These are phyloP conservation scores for Mobula birostris DNA, from an alignment of 2,113 vertebrate genomes.

Conservation along the genomic window DNA sequence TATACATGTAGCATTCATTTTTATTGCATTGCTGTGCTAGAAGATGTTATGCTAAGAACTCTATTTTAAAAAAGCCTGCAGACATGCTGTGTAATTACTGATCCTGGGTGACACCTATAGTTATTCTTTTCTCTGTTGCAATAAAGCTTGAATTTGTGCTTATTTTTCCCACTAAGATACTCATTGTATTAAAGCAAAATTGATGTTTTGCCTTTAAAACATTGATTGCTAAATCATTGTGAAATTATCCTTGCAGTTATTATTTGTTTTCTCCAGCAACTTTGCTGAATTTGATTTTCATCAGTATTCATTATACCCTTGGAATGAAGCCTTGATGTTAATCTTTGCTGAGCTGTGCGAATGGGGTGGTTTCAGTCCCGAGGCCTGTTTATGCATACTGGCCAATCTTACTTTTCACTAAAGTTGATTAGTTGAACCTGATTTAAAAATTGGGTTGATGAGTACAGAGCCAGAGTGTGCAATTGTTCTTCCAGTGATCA, in stretches of 20 bases:
- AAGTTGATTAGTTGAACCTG: not conserved
- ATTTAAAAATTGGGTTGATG: not conserved
- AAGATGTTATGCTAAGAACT: too few species aligned
- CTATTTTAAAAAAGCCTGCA: too few species aligned
- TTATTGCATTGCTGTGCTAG: too few species aligned
- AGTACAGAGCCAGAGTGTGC: not conserved
- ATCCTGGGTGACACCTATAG: too few species aligned
- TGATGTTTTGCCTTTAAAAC: not conserved
- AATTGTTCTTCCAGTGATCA: not conserved
- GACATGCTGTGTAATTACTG: too few species aligned
- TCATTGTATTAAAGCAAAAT: too few species aligned
- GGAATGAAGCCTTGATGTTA: not conserved
- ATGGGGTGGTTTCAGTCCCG: not conserved
- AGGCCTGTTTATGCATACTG: too few species aligned
- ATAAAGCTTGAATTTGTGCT: too few species aligned
- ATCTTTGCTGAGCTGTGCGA: not conserved
- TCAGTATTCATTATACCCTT: not conserved
- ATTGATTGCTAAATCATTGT: not conserved
- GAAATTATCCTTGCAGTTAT: not conserved
- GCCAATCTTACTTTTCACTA: too few species aligned
- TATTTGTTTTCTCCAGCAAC: not conserved
- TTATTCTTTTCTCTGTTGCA: too few species aligned
- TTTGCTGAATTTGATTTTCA: not conserved
- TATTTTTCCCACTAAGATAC: too few species aligned
- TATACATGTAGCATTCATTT: too few species aligned